Evolutionary conservation across 2,113 vertebrate species (phyloP).

Genomic region (Saccopteryx leptura): DNA sequence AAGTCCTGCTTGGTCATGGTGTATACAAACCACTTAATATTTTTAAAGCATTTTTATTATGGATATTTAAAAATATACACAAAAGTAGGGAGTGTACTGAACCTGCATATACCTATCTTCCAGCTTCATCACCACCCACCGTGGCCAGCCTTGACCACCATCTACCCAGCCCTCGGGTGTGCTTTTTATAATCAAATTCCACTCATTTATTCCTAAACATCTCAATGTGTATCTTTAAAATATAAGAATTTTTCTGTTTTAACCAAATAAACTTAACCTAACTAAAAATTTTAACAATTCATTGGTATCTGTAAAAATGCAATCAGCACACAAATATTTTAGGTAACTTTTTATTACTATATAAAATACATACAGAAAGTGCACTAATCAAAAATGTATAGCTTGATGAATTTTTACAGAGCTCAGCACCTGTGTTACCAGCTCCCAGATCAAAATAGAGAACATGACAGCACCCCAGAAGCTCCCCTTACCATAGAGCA

Average conservation of each 20-base stretch:
- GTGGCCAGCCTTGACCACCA: background rate
- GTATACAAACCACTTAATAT: background rate
- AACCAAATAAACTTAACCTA: conserved; percentile 15
- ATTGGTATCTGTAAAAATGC: conserved; percentile 15
- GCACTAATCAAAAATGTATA: background rate
- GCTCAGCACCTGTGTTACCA: background rate
- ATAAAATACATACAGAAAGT: background rate
- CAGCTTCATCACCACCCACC: background rate
- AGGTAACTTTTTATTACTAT: background rate
- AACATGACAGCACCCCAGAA: background rate
- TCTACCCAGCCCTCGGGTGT: background rate
- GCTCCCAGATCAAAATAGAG: background rate
- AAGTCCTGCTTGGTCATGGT: background rate
- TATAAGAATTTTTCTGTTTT: conserved; percentile 1
- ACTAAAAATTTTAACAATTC: conserved; percentile 23
- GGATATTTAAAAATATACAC: background rate
- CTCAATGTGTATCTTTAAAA: conserved; percentile 30
- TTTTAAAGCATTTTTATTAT: conserved; percentile 13
- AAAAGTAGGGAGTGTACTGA: background rate
- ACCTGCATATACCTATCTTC: background rate
- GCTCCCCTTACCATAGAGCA: background rate
- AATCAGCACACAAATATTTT: background rate
- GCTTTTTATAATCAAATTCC: background rate
- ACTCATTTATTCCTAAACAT: conserved; percentile 15
- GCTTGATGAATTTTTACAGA: background rate